Conservation (phyloP, 1,140 invertebrate species). For the Drosophila sp. region DNA sequence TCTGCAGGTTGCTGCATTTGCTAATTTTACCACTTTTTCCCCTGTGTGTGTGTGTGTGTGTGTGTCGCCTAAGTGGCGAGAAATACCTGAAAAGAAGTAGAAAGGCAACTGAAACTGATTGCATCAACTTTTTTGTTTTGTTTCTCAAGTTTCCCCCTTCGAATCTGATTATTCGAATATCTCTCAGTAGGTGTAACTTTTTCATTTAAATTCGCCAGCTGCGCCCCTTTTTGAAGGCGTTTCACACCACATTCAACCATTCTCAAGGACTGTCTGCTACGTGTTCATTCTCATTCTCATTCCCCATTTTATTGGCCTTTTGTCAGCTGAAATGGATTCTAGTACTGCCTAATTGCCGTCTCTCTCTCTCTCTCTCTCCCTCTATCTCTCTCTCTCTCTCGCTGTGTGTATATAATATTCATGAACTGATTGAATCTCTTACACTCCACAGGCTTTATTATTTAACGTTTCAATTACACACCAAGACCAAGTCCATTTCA, state of each 20-base stretch:
- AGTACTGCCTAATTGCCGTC: conserved; percentile 57
- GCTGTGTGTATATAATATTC: conserved; percentile 35
- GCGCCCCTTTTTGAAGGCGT: background rate
- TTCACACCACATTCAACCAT: background rate
- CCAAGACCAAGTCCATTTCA: conserved; percentile 39
- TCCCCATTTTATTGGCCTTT: conserved; percentile 3
- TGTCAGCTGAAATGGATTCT: conserved; percentile 5
- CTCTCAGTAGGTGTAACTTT: conserved; percentile 38
- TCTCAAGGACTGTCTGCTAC: background rate
- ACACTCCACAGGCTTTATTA: conserved; percentile 74
- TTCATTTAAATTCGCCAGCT: conserved; percentile 3
- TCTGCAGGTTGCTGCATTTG: conserved; percentile 67
- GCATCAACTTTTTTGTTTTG: conserved; percentile 64
- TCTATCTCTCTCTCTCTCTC: conserved; percentile 12
- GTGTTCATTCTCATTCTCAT: background rate
- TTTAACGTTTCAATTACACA: conserved; percentile 78
- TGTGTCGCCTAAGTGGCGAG: conserved; percentile 23
- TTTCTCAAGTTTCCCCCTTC: conserved; percentile 35
- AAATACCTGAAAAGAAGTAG: conserved; percentile 26
- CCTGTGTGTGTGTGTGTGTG: background rate
- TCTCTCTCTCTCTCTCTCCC: conserved; percentile 18
- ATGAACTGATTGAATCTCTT: conserved; percentile 75
- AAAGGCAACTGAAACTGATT: conserved; percentile 68
- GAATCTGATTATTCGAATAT: conserved; percentile 70
- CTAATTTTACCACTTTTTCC: conserved; percentile 60